phyloP scores from a whole-genome alignment of 1,140 invertebrate species.

The Luehdorfia chinensis region DNA sequence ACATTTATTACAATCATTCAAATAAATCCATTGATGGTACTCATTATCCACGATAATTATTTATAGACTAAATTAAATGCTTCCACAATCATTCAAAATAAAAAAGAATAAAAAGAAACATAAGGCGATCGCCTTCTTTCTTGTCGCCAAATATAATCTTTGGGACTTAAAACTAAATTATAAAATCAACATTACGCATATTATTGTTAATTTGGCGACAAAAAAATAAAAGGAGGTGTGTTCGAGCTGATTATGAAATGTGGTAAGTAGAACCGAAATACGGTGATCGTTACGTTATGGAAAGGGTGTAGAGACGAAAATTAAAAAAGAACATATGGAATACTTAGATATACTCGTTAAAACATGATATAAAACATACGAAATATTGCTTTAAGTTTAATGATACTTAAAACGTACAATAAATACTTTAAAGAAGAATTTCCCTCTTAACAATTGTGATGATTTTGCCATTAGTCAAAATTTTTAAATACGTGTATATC shows the following conservation, averaged over 20 bases:
- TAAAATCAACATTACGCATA: not conserved
- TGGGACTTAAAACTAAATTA: not conserved
- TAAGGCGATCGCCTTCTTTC: conserved; percentile 41
- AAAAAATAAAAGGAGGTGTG: conserved; percentile 37
- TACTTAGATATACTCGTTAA: conserved; percentile 30
- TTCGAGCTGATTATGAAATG: conserved; percentile 42
- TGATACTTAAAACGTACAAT: conserved; percentile 47
- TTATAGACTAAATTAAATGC: conserved; percentile 57
- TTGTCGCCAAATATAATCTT: conserved; percentile 36
- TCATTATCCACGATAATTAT: conserved; percentile 53
- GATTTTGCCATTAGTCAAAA: conserved; percentile 75
- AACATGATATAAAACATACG: conserved; percentile 39
- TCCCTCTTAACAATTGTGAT: conserved; percentile 73
- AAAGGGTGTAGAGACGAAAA: conserved; percentile 37
- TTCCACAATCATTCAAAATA: conserved; percentile 67
- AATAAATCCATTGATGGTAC: conserved; percentile 54
- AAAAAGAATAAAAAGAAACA: conserved; percentile 58
- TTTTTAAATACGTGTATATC: conserved; percentile 45
- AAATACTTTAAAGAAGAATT: conserved; percentile 41
- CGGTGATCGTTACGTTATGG: conserved; percentile 38
- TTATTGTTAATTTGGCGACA: conserved; percentile 38
- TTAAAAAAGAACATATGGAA: conserved; percentile 35
- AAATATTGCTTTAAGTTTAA: conserved; percentile 32
- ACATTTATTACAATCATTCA: conserved; percentile 64
- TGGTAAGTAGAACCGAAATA: conserved; percentile 37